Percentiles rank a stretch among this genome's conserved stretches.
Conservation (phyloP, 1,140 invertebrate species). For the Neelides sp. region DNA sequence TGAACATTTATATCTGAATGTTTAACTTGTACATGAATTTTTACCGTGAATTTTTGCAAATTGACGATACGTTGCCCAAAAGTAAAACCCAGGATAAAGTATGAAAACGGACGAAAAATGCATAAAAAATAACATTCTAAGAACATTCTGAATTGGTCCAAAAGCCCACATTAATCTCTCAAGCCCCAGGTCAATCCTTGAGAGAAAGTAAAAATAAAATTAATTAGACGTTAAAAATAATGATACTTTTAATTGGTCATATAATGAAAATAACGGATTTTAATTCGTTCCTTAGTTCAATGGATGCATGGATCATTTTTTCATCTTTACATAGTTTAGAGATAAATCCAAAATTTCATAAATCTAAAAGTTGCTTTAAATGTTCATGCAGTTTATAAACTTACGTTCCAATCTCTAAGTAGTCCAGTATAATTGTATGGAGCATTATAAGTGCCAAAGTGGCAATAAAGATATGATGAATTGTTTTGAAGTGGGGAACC, state of each 20-base stretch:
- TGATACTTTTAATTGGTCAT: no score
- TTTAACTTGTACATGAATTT: no score
- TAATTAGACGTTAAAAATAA: no score
- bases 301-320: neutral
- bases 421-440: constrained; percentile 56
- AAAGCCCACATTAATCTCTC: constrained; percentile 21
- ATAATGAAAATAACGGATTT: no score
- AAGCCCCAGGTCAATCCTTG: constrained; percentile 35
- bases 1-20: no score
- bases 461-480: constrained; percentile 72
- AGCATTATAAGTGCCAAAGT: constrained; percentile 60
- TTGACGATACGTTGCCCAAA: constrained; percentile 34
- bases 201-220: no score
- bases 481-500: constrained; percentile 63
- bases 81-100: constrained; percentile 40
- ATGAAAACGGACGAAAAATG: constrained; percentile 14
- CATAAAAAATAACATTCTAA: constrained; percentile 15
- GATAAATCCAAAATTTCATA: neutral
- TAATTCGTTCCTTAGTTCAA: no score
- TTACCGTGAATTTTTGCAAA: no score
- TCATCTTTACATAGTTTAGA: no score
- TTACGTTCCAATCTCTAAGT: constrained; percentile 60
- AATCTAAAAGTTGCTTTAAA: neutral
- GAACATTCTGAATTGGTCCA: constrained; percentile 11
- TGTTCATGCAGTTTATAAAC: constrained; percentile 32